These are phyloP conservation scores for Tichodroma muraria DNA, from an alignment of 2,113 vertebrate species.

Conservation along the genomic window DNA sequence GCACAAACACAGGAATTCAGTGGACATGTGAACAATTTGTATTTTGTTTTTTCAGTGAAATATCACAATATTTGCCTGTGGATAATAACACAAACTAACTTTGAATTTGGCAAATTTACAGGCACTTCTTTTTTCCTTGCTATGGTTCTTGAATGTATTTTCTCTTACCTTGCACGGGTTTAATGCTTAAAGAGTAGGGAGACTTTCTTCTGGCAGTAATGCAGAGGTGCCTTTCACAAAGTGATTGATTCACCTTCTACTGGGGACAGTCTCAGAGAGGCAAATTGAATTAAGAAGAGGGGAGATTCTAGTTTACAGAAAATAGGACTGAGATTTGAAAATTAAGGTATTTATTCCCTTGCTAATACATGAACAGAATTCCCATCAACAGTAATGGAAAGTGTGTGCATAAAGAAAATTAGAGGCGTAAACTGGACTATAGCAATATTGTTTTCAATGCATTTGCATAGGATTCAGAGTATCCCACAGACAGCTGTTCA, in stretches of 20 bases:
- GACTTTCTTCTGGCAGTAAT: background rate
- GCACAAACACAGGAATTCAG: background rate
- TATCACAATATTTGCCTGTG: background rate
- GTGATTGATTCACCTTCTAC: background rate
- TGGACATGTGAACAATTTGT: background rate
- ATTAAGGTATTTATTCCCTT: background rate
- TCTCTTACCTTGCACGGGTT: background rate
- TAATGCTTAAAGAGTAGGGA: background rate
- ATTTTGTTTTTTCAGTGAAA: background rate
- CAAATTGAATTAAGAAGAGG: conserved; percentile 22
- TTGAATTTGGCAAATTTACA: background rate
- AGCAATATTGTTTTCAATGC: background rate
- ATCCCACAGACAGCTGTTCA: background rate
- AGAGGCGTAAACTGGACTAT: background rate
- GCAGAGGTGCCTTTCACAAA: conserved; percentile 15
- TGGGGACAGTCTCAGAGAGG: background rate
- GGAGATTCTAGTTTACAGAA: background rate
- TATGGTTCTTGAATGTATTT: background rate
- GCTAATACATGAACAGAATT: background rate
- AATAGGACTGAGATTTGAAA: background rate
- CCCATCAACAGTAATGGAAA: background rate
- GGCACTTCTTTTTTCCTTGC: background rate
- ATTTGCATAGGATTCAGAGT: background rate
- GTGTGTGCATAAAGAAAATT: background rate
- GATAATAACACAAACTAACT: background rate